Base-by-base conservation (phyloP, 1,140 invertebrate species). In the Penaeus indicus region DNA sequence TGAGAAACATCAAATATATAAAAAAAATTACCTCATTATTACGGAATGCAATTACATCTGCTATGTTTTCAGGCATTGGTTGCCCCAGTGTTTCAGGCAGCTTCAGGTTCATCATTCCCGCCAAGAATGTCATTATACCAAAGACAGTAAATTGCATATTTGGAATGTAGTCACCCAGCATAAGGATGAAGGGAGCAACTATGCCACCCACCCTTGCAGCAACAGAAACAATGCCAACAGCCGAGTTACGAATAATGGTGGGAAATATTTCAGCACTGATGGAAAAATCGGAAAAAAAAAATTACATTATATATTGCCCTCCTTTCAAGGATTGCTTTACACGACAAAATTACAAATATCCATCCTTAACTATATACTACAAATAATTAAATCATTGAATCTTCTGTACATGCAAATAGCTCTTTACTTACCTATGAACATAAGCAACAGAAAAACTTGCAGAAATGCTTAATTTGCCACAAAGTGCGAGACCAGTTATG, bases 191-290 rank as follows among this genome's bases (percentile, higher is more conserved):
- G 27, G 94, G 94, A 10, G 93, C 92, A 11, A 93, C 63, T 84
- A 94, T 93, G 19, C 92, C 93, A 11, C 94, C 94, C n/a, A 94
- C 78, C 42, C 94, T 89, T 18, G 93, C 93, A 67, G 92, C 91
- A n/a, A 92, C 92, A 0, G 96, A 97, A 69, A 96, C 94, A 7
- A 95, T 93, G 1, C 97, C 97, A 84, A 98, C 93, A 0, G 95
- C 97, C 0, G 96, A 96, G 92, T 96, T 97, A 84, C 97, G 93
- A 64, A 97, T 95, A 13, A 96, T 95, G 1, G 97, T 97, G 1
- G 97, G 97, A 91, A 96, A 97, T 91, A 97, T 95, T 93, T 97
- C 97, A 11, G 95, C 95, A 18, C 96, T 96, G 92, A 96, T 54
- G 54, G 54, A 54, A 16, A 96, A 69, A 97, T 94, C 25, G 54